Conservation (phyloP, 2,113 vertebrate species). For the Poecilia latipinna region DNA sequence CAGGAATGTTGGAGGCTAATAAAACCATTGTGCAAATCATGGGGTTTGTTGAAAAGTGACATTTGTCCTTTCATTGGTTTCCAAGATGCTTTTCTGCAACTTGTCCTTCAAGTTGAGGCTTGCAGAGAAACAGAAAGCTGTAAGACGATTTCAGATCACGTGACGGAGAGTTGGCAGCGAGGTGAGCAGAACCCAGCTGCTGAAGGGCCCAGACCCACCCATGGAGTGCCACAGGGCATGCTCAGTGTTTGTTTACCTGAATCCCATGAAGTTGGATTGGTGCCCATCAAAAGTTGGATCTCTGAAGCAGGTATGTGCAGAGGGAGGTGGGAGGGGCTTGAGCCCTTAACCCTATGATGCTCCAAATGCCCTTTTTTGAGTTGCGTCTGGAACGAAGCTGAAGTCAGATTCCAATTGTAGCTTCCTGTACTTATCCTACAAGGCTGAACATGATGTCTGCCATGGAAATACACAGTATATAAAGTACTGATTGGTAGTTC, state of each 20-base stretch:
- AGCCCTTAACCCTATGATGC: no score
- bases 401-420: no score
- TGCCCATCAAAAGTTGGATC: slow-evolving; percentile 42
- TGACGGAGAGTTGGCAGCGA: slow-evolving; percentile 28
- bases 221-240: slow-evolving; percentile 20
- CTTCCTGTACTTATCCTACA: no score
- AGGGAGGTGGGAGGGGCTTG: no score
- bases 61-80: background rate
- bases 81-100: no score
- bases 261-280: slow-evolving; percentile 13
- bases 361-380: no score
- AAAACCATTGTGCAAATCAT: background rate
- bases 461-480: no score
- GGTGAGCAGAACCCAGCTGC: slow-evolving; percentile 36
- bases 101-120: slow-evolving; percentile 40
- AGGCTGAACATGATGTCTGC: no score
- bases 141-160: slow-evolving; percentile 27
- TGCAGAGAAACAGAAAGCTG: slow-evolving; percentile 23
- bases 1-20: background rate
- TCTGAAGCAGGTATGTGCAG: no score
- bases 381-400: no score
- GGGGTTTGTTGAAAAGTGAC: background rate
- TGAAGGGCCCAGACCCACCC: slow-evolving; percentile 18
- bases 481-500: no score
- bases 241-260: slow-evolving; percentile 5